Evolutionary conservation across 2,888 invertebrate genomes (phyloP).

Genomic region (Drosophila emarginata): DNA sequence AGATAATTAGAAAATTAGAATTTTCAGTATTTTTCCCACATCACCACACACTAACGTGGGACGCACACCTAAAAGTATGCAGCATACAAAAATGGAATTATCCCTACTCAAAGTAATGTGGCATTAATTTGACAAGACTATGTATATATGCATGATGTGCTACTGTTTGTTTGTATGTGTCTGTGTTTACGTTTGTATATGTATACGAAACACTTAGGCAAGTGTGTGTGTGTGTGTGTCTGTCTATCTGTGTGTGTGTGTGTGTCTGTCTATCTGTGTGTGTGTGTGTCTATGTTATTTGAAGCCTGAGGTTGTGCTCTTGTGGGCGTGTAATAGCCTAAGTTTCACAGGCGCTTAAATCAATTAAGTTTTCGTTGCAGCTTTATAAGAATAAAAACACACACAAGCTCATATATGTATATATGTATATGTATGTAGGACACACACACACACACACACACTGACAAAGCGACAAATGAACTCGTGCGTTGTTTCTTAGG

Average conservation of each 20-base stretch:
- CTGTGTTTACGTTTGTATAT: not conserved
- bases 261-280: no score
- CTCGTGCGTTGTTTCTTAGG: constrained; percentile 58
- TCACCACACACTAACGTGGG: not conserved
- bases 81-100: constrained; percentile 4
- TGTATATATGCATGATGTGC: not conserved
- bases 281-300: constrained; percentile 23
- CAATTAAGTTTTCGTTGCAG: constrained; percentile 55
- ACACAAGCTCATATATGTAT: not conserved
- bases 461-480: constrained; percentile 40
- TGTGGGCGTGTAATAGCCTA: constrained; percentile 26
- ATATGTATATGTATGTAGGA: not conserved
- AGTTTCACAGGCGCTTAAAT: constrained; percentile 53
- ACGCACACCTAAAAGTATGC: constrained; percentile 5
- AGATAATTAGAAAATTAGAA: constrained; percentile 5
- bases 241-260: constrained; percentile 2
- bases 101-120: constrained; percentile 6
- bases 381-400: constrained; percentile 7
- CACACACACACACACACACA: no score
- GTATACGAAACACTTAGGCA: not conserved
- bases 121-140: constrained; percentile 10
- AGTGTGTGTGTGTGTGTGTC: constrained; percentile 15
- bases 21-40: not conserved
- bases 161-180: no score
- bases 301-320: not conserved